Evolutionary conservation across 1,140 invertebrate genomes (phyloP).

Genomic region (Neuroterus valhalla): DNA sequence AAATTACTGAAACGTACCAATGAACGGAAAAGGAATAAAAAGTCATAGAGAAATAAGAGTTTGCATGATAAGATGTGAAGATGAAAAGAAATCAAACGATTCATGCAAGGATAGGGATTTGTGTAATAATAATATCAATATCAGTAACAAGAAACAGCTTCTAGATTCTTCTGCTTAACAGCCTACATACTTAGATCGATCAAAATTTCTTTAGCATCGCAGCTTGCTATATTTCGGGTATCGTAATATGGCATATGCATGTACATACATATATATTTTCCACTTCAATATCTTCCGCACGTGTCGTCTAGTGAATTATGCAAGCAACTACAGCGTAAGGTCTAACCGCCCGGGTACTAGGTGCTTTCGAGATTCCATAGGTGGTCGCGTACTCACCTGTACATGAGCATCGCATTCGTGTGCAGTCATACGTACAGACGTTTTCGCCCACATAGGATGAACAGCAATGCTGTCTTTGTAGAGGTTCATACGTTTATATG

Average conservation of each 20-base stretch:
- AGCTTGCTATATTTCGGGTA: not conserved
- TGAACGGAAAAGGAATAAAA: no score
- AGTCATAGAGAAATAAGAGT: no score
- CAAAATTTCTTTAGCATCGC: not conserved
- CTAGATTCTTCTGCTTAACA: not conserved
- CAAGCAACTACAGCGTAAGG: slow-evolving; percentile 33
- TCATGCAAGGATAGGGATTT: no score
- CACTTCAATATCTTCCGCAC: slow-evolving; percentile 29
- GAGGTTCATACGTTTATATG: not conserved
- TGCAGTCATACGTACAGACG: not conserved
- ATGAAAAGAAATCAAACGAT: no score
- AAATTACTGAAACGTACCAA: no score
- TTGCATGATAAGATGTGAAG: no score
- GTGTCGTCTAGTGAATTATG: slow-evolving; percentile 41
- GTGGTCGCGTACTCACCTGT: not conserved
- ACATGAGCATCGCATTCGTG: slow-evolving; percentile 14
- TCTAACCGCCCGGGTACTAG: slow-evolving; percentile 29
- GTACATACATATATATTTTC: slow-evolving; percentile 2
- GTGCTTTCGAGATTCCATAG: slow-evolving; percentile 19
- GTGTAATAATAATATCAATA: no score
- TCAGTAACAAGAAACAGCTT: no score
- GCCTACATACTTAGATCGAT: not conserved
- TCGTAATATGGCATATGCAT: not conserved
- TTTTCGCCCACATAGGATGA: not conserved
- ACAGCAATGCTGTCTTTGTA: slow-evolving; percentile 14